Evolutionary conservation across 2,113 vertebrate genomes (phyloP), one percentile per base, ranked within the genome.

Genomic region (Pachypanchax playfairii): DNA sequence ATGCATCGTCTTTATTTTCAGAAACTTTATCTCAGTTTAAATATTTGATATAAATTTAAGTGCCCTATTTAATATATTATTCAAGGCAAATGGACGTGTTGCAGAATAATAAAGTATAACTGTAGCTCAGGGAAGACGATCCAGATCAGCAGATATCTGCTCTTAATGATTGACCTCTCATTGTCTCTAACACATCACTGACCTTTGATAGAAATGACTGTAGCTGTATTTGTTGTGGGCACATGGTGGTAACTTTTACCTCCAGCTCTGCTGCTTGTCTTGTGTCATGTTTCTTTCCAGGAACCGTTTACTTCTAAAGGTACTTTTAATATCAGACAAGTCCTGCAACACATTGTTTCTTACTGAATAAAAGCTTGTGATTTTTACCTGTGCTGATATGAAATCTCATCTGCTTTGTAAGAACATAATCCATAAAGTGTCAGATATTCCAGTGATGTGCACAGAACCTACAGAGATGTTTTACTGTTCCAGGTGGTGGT

Each of bases 401-500:
- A 11, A 6, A 6, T 14, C 9, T 41, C 15, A 8, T 5, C n/a
- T 5, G n/a, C 4, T 18, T 25, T 26, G 25, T 47, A 21, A 4
- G 41, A 18, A 39, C 5, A 15, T 39, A 39, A 41, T 41, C n/a
- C 7, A 29, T 7, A 29, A 29, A 29, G 28, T 29, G 28, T 29
- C 35, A 12, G 35, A 36, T 26, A 10, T 38, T 25, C 2, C 35
- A 38, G 17, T 39, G 15, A 10, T 54, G 52, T 46, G 44, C 33
- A 0, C n/a, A 24, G 15, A 29, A 36, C 39, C 52, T 20, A 35
- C 10, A 52, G 60, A 72, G 87, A 90, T 93, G 73, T 86, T 76
- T 36, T 93, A 86, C 91, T 92, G 75, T 93, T 92, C 83, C 89
- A 99, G 97, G 92, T 92, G 85, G 85, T 93, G 84, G 75, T 96